phyloP scores from a whole-genome alignment of 2,888 invertebrate genomes.

The Heliconius ismenius region DNA sequence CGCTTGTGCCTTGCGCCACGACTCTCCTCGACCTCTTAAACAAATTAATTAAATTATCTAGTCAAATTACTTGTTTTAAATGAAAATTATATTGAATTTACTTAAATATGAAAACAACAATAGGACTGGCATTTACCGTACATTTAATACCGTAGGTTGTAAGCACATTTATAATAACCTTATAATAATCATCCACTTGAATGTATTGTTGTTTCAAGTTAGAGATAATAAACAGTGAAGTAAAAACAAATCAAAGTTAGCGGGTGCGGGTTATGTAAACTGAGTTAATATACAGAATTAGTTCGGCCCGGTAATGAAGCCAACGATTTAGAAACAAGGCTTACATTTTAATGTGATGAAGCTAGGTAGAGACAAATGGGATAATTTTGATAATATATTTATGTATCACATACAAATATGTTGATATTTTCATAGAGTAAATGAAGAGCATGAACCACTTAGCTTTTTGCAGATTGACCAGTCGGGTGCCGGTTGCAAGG shows the following conservation, averaged over 20 bases:
- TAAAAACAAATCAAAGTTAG: conserved; percentile 47
- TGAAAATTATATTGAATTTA: not conserved
- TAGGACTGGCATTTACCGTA: not conserved
- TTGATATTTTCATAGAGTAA: too few species aligned
- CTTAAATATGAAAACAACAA: not conserved
- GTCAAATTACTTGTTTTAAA: not conserved
- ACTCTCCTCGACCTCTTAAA: too few species aligned
- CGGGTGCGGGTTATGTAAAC: conserved; percentile 41
- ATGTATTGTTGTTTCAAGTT: conserved; percentile 48
- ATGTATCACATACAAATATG: not conserved
- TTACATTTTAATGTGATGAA: conserved; percentile 31
- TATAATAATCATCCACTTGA: conserved; percentile 33
- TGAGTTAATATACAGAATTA: conserved; percentile 44
- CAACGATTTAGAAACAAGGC: conserved; percentile 30
- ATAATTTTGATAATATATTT: conserved; percentile 2
- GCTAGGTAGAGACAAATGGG: not conserved
- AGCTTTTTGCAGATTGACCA: too few species aligned
- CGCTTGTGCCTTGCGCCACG: too few species aligned
- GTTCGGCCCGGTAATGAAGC: conserved; percentile 39
- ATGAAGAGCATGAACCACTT: too few species aligned
- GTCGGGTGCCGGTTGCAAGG: too few species aligned
- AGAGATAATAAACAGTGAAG: conserved; percentile 53
- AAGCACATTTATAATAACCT: not conserved
- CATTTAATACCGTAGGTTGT: conserved; percentile 10
- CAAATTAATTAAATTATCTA: not conserved